Evolutionary conservation across 2,888 invertebrate species (phyloP), one percentile per base, ranked within the genome.

Genomic region (Sinelater perroti): DNA sequence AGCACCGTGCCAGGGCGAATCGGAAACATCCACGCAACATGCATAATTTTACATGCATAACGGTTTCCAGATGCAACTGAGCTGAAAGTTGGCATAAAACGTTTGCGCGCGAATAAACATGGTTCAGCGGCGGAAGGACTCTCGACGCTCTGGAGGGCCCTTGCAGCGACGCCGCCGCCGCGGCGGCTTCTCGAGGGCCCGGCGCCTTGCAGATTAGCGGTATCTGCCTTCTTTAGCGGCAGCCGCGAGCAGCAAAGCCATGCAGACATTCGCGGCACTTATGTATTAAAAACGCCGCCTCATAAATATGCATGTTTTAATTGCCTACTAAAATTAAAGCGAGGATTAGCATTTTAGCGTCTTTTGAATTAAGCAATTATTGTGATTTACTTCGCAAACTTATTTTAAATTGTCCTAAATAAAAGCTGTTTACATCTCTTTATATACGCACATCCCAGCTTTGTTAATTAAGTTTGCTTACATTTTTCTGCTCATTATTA

Each of bases 71-170:
- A 49, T 40, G 35, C 40, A 50, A 47, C 36, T 45, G 24, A 47
- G 31, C 52, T 49, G 46, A 53, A 58, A 38, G 44, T 46, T 21
- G 21, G 44, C 38, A 45, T 35, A 47, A 64, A 65, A 62, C 63
- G 65, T 68, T 70, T 66, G 63, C 63, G 65, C 67, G 66, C 64
- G 68, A 70, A 70, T 72, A 71, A 70, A 69, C 69, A 69, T 67
- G 66, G 68, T 69, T 72, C 69, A 70, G 67, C 58, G 63, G 64
- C 60, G 66, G 64, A 65, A 72, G 68, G 66, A 66, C 69, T 61
- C 69, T 70, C 64, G 60, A 69, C 66, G 63, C 65, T 63, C 63
- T 64, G 61, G 64, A 69, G 69, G 64, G 67, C 63, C 64, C 68
- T 69, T 70, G 67, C 63, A 67, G 66, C 65, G 66, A 67, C 65